Percentiles rank a stretch among this genome's conserved stretches.
These are phyloP conservation scores for Neolamprologus brichardi DNA, from an alignment of 2,113 vertebrate genomes.

Conservation along the genomic window DNA sequence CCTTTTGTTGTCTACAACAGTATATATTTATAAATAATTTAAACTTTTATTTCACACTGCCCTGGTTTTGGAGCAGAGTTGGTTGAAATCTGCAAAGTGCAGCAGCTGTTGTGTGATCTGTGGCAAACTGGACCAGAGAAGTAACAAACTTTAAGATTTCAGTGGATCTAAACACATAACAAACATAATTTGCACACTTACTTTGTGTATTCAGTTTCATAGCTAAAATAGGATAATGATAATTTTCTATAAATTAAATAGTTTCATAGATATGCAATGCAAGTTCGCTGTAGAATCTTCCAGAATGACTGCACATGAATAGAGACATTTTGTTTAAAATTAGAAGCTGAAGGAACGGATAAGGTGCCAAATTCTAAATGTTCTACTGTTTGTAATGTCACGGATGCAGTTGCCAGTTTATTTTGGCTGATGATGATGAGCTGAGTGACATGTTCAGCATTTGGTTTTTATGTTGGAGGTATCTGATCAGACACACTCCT, in stretches of 20 bases:
- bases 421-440: neutral
- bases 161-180: neutral
- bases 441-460: neutral
- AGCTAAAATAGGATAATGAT: neutral
- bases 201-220: neutral
- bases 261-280: neutral
- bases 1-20: slow-evolving; percentile 36
- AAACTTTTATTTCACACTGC: slow-evolving; percentile 45
- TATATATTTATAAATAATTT: slow-evolving; percentile 60
- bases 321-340: neutral
- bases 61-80: slow-evolving; percentile 20
- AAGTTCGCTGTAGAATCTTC: neutral
- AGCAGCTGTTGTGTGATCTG: slow-evolving; percentile 51
- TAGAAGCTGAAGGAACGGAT: neutral
- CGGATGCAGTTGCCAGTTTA: neutral
- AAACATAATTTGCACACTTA: neutral
- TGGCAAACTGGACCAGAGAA: slow-evolving; percentile 24
- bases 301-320: neutral
- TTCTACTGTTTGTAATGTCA: neutral
- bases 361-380: neutral
- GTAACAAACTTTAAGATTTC: neutral
- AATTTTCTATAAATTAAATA: neutral
- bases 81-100: slow-evolving; percentile 37
- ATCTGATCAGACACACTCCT: neutral
- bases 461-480: neutral